These are phyloP conservation scores for Axea sp. DNA, from an alignment of 2,888 invertebrate species.

Conservation along the genomic window DNA sequence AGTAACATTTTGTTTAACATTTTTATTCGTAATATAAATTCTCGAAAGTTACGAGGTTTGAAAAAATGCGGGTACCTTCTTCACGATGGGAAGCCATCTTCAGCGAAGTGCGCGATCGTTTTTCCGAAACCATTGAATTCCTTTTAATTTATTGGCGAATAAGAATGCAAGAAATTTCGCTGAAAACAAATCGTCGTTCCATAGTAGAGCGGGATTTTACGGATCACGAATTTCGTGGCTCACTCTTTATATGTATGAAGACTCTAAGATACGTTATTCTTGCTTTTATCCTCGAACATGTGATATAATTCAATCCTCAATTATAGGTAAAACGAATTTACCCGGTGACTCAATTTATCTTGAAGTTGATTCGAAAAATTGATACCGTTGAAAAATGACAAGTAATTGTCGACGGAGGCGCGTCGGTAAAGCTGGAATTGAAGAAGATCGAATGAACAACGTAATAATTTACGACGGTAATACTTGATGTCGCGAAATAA, in stretches of 20 bases:
- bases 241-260: neutral
- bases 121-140: constrained; percentile 71
- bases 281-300: constrained; percentile 4
- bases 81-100: constrained; percentile 28
- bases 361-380: constrained; percentile 19
- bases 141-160: constrained; percentile 70
- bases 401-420: constrained; percentile 18
- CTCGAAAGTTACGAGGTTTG: neutral
- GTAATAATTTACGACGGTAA: constrained; percentile 36
- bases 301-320: neutral
- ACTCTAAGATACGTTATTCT: constrained; percentile 28
- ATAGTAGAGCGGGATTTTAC: constrained; percentile 25
- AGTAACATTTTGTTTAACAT: no score
- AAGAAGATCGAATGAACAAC: constrained; percentile 17
- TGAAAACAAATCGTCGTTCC: constrained; percentile 69
- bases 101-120: constrained; percentile 64
- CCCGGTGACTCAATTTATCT: constrained; percentile 16
- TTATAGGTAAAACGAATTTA: constrained; percentile 25
- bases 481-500: constrained; percentile 43
- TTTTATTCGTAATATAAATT: no score
- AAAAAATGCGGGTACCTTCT: constrained; percentile 31
- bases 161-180: constrained; percentile 71
- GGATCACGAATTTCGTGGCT: constrained; percentile 22
- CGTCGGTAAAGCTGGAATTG: neutral
- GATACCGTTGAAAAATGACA: constrained; percentile 33